These are phyloP conservation scores for Tadarida brasiliensis DNA, from an alignment of 2,797 vertebrate species.

Conservation along the genomic window DNA sequence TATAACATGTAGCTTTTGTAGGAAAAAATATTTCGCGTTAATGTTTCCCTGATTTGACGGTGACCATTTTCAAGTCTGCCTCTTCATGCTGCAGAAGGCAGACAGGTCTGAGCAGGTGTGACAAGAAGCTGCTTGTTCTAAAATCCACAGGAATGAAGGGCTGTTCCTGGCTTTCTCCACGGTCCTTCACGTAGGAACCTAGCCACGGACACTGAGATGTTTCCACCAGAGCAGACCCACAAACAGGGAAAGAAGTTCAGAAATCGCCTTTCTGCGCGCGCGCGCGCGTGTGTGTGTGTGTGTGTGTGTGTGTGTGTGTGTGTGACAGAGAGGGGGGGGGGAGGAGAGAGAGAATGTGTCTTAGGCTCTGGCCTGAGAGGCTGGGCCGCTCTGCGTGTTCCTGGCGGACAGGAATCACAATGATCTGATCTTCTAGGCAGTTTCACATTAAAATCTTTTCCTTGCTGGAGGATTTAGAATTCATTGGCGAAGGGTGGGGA, in stretches of 20 bases:
- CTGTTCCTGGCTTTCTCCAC: neutral
- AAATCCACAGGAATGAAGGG: neutral
- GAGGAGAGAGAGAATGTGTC: neutral
- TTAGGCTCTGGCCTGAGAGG: neutral
- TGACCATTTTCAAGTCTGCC: neutral
- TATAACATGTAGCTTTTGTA: neutral
- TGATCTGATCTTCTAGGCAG: constrained; percentile 41
- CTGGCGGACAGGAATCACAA: constrained; percentile 48
- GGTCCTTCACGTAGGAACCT: neutral
- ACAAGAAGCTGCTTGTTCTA: neutral
- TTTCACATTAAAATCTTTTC: constrained; percentile 50
- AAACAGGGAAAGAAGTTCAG: neutral
- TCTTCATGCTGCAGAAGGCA: neutral
- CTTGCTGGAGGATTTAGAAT: constrained; percentile 47
- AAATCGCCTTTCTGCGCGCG: neutral
- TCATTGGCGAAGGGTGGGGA: neutral
- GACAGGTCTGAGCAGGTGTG: neutral
- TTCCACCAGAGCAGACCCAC: neutral
- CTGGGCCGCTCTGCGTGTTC: neutral
- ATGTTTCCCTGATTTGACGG: neutral
- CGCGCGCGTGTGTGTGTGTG: neutral
- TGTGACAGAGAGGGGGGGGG: fast-evolving
- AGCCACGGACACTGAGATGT: neutral
- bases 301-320: neutral
- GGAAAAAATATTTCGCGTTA: neutral